phyloP scores from a whole-genome alignment of 2,113 vertebrate genomes.

The Ochotona princeps region DNA sequence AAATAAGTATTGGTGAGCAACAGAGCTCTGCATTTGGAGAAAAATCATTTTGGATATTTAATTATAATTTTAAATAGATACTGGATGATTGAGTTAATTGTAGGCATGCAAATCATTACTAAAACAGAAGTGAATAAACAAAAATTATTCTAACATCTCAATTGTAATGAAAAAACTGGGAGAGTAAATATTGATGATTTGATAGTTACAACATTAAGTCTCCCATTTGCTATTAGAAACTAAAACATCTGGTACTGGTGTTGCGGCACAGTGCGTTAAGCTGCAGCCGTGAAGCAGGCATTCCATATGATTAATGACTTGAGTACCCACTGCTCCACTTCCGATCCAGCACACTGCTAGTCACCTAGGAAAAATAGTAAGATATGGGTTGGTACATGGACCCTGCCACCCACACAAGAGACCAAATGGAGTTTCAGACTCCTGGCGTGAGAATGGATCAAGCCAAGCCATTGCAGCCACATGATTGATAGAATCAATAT shows the following conservation, averaged over 20 bases:
- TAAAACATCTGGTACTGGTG: neutral
- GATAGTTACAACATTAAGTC: neutral
- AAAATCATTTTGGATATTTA: slow-evolving; percentile 4
- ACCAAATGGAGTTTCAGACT: too few species aligned
- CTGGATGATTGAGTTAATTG: slow-evolving; percentile 6
- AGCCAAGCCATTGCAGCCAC: too few species aligned
- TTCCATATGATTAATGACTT: too few species aligned
- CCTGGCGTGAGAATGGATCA: too few species aligned
- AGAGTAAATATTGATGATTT: neutral
- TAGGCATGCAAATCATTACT: neutral
- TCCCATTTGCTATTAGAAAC: neutral
- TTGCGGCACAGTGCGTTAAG: too few species aligned
- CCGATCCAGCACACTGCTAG: too few species aligned
- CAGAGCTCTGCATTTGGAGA: neutral
- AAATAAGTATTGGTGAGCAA: neutral
- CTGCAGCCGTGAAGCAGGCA: too few species aligned
- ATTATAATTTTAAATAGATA: neutral
- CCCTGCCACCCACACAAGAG: too few species aligned
- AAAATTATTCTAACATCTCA: neutral
- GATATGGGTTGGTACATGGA: too few species aligned
- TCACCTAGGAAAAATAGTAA: too few species aligned
- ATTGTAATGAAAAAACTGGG: neutral
- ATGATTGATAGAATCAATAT: too few species aligned
- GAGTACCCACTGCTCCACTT: too few species aligned
- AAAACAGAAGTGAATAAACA: neutral